phyloP scores from a whole-genome alignment of 2,113 vertebrate species.

The Zootoca vivipara region DNA sequence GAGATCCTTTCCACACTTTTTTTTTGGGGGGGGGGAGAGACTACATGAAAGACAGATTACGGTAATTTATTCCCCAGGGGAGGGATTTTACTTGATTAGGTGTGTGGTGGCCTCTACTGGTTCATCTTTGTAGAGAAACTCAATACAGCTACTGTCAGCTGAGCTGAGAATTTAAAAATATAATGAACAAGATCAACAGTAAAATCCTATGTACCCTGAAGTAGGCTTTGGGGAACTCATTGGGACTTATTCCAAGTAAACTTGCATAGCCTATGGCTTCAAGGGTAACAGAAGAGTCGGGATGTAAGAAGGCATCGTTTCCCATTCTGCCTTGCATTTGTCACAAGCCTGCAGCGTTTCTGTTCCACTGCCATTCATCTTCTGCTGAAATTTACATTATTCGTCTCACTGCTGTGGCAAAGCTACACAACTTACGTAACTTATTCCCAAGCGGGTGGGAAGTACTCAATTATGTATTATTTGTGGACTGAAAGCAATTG shows the following conservation, averaged over 20 bases:
- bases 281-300: background rate
- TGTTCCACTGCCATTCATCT: no score
- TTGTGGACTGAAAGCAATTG: no score
- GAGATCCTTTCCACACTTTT: accelerated
- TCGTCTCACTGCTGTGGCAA: no score
- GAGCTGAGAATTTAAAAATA: conserved; percentile 7
- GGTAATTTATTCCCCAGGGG: background rate
- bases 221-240: background rate
- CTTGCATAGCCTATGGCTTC: background rate
- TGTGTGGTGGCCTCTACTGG: conserved; percentile 62
- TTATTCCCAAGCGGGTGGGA: no score
- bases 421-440: no score
- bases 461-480: no score
- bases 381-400: no score
- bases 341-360: no score
- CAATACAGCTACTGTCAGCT: background rate
- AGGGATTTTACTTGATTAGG: conserved; percentile 6
- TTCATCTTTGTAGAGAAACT: background rate
- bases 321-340: no score
- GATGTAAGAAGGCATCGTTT: no score
- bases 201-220: conserved; percentile 5
- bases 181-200: background rate
- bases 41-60: background rate
- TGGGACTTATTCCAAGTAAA: background rate
- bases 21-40: background rate